Evolutionary conservation across 2,113 vertebrate species (phyloP).

Genomic region (Leiothrix lutea): DNA sequence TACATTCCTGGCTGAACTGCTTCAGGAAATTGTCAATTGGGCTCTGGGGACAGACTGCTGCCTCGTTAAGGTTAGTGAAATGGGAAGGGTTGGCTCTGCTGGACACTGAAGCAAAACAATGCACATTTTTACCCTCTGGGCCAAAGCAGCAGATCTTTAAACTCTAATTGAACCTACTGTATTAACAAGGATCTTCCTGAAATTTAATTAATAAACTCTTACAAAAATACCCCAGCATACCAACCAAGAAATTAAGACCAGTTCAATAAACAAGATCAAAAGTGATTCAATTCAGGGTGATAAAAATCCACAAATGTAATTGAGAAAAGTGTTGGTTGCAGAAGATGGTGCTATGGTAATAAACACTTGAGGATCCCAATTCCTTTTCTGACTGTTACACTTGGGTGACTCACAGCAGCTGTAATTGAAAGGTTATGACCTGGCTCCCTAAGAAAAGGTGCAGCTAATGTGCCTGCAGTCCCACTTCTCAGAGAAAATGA

Average conservation of each 20-base stretch:
- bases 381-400: background rate
- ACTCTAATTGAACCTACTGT: background rate
- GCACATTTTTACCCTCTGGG: background rate
- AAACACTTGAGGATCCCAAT: background rate
- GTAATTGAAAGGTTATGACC: background rate
- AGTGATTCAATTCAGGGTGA: background rate
- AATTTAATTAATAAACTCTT: background rate
- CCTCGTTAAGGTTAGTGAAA: constrained; percentile 32
- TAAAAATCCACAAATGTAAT: background rate
- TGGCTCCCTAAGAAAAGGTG: background rate
- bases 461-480: background rate
- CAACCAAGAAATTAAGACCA: background rate
- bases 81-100: background rate
- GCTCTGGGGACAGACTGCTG: constrained; percentile 9
- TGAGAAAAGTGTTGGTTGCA: background rate
- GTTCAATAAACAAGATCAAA: background rate
- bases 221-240: background rate
- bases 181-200: background rate
- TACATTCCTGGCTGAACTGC: background rate
- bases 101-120: background rate
- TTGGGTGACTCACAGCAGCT: background rate
- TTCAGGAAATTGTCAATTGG: constrained; percentile 37
- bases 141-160: background rate
- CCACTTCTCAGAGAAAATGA: background rate
- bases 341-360: background rate